Evolutionary conservation across 2,888 invertebrate species (phyloP), one percentile per base, ranked within the genome.

Genomic region (Ypsolopha sequella): DNA sequence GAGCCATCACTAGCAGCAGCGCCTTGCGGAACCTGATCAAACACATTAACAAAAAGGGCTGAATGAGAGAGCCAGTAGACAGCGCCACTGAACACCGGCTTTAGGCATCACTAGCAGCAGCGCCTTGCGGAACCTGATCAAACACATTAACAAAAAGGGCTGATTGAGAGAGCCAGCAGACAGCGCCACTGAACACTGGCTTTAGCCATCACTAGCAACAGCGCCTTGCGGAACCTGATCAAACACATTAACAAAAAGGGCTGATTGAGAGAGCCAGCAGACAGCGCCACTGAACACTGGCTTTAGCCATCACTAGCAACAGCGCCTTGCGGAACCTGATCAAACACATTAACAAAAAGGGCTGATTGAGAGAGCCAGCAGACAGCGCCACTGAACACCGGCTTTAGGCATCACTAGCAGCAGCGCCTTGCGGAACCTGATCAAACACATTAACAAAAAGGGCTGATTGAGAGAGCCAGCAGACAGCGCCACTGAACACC

Each of bases 31-130:
- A 60, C n/a, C 60, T 55, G 52, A 66, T 56, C 0, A 81, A 68
- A 58, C 70, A 76, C n/a, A n/a, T n/a, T n/a, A n/a, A n/a, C n/a
- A n/a, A 53, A 89, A 89, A 1, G 88, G 85, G 34, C 77, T 69
- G 6, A 89, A 65, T 0, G 88, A 88, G 0, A 89, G 69, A 0
- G 78, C 70, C 8, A 7, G 88, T 88, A 7, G 82, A 81, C 52
- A 89, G 63, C 10, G 63, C 65, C 11, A 79, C 70, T n/a, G 72
- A 61, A 1, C 82, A 68, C 0, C 76, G 73, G 58, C 87, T 80
- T 35, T 82, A 51, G 68, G 59, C 80, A 80, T 84, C 9, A 89
- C 60, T 34, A 82, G 66, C 7, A 85, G 63, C 41, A 88, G 58
- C 2, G 77, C 66, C 1, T 77, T 71, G 6, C 86, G 79, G 51